Evolutionary conservation across 2,113 vertebrate genomes (phyloP).

Genomic region (Tor tambroides): DNA sequence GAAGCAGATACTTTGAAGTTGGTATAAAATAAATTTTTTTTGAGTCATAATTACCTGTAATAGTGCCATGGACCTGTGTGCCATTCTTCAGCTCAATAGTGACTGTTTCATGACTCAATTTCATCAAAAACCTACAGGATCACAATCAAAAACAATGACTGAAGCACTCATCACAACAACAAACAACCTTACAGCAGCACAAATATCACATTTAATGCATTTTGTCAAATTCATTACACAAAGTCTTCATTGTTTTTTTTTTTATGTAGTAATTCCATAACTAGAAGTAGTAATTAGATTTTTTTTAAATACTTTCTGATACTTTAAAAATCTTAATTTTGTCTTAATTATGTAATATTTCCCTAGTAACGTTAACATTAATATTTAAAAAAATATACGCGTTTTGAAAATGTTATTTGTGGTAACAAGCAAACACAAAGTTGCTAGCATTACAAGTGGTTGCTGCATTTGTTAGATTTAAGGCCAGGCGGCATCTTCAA

Average conservation of each 20-base stretch:
- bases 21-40: too few species aligned
- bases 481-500: not conserved
- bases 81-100: constrained; percentile 99
- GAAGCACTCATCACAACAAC: not conserved
- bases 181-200: not conserved
- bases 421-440: not conserved
- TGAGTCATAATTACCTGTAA: constrained; percentile 88
- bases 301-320: not conserved
- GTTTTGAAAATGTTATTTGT: not conserved
- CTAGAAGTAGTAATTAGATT: not conserved
- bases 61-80: constrained; percentile 97
- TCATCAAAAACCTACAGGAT: constrained; percentile 92
- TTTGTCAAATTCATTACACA: too few species aligned
- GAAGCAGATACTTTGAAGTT: not conserved
- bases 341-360: not conserved
- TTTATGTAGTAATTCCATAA: not conserved
- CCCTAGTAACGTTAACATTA: not conserved
- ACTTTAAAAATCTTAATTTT: not conserved
- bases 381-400: too few species aligned
- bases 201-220: not conserved
- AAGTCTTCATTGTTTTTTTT: too few species aligned
- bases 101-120: constrained; percentile 97
- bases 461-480: not conserved
- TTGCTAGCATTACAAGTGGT: not conserved
- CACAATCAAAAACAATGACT: not conserved